These are phyloP conservation scores for Acanthurus tractus DNA, from an alignment of 2,797 vertebrate genomes.

Conservation along the genomic window DNA sequence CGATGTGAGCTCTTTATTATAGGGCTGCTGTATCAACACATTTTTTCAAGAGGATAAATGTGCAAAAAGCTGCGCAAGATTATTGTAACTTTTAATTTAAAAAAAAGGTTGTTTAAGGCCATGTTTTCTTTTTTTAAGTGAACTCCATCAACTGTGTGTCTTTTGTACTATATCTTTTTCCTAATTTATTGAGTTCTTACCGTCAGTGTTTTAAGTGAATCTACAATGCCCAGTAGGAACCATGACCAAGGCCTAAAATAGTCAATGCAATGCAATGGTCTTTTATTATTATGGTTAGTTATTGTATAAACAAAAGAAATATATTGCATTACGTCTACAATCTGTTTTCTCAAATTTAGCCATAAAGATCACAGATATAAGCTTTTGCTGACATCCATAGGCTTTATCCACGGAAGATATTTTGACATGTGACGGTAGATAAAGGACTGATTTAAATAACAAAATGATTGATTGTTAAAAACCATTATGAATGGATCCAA, in stretches of 20 bases:
- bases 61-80: neutral
- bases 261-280: neutral
- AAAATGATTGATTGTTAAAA: neutral
- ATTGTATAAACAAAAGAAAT: neutral
- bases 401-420: neutral
- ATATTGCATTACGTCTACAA: neutral
- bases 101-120: neutral
- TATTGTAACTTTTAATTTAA: neutral
- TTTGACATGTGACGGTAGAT: neutral
- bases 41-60: neutral
- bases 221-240: neutral
- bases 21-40: neutral
- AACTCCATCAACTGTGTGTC: neutral
- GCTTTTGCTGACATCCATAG: neutral
- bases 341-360: no score
- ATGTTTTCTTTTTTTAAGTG: neutral
- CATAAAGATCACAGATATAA: neutral
- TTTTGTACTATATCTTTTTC: neutral
- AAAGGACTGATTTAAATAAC: neutral
- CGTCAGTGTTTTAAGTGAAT: neutral
- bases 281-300: neutral
- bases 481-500: neutral
- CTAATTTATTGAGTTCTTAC: neutral
- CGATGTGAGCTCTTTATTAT: neutral
- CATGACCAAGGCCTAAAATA: neutral